Percentiles rank a stretch among this genome's conserved stretches.
Conservation (phyloP, 2,113 vertebrate genomes). For the Rhinolophus sinicus region DNA sequence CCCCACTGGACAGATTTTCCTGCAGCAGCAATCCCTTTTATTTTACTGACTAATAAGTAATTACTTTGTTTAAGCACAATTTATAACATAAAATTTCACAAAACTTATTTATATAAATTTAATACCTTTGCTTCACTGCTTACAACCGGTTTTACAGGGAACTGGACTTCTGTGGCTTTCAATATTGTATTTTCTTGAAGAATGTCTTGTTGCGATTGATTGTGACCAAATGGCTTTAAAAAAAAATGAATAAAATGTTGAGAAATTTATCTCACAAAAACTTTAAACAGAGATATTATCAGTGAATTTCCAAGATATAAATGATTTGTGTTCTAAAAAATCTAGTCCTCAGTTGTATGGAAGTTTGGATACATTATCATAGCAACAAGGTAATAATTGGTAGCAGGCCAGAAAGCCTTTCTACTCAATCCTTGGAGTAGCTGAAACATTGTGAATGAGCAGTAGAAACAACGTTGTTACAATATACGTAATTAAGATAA, state of each 20-base stretch:
- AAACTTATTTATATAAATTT: conserved; percentile 43
- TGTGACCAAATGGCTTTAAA: conserved; percentile 97
- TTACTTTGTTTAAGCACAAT: not conserved
- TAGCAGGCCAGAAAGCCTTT: not conserved
- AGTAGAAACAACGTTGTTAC: not conserved
- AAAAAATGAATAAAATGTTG: conserved; percentile 73
- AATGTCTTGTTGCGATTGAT: conserved; percentile 99
- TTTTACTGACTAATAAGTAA: not conserved
- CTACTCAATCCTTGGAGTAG: not conserved
- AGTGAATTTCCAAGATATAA: not conserved
- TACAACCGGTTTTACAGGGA: conserved; percentile 98
- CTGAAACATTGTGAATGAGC: not conserved
- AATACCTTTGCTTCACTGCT: conserved; percentile 99
- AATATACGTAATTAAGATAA: not conserved
- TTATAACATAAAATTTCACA: not conserved
- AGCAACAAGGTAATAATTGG: not conserved
- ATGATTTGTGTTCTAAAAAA: conserved; percentile 30
- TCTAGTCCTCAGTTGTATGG: not conserved
- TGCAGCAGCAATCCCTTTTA: not conserved
- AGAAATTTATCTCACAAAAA: conserved; percentile 68
- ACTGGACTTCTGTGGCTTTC: conserved; percentile 99
- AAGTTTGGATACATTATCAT: not conserved
- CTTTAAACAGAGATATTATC: conserved; percentile 58
- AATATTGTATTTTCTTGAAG: conserved; percentile 99
- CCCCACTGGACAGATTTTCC: not conserved